A percentile compares a stretch with the other conserved stretches of the same genome.
These are phyloP conservation scores for Drosophila melanogaster DNA, from an alignment of 1,140 invertebrate species.

Conservation along the genomic window Release_6_plus_ISO1_MT NC_004354.4:13312001-13312500, in stretches of 20 bases:
- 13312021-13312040: background rate
- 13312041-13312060: constrained; percentile 25
- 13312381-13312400: background rate
- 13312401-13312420: background rate
- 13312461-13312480: too few species aligned
- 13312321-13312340: too few species aligned
- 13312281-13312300: too few species aligned
- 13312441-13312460: too few species aligned
- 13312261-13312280: too few species aligned
- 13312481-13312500: constrained; percentile 20
- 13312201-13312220: constrained; percentile 44
- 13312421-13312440: background rate
- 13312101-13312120: constrained; percentile 39
- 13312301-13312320: background rate
- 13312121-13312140: constrained; percentile 20
- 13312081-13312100: constrained; percentile 72
- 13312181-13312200: constrained; percentile 46
- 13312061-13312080: constrained; percentile 16
- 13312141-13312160: constrained; percentile 19
- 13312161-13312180: constrained; percentile 21
- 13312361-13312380: too few species aligned
- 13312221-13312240: constrained; percentile 8
- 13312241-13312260: constrained; percentile 2
- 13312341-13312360: too few species aligned
- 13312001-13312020: background rate